Base-by-base conservation (phyloP, 53 echinoderm and acorn worm genomes). In the Luidia sarsii region DNA sequence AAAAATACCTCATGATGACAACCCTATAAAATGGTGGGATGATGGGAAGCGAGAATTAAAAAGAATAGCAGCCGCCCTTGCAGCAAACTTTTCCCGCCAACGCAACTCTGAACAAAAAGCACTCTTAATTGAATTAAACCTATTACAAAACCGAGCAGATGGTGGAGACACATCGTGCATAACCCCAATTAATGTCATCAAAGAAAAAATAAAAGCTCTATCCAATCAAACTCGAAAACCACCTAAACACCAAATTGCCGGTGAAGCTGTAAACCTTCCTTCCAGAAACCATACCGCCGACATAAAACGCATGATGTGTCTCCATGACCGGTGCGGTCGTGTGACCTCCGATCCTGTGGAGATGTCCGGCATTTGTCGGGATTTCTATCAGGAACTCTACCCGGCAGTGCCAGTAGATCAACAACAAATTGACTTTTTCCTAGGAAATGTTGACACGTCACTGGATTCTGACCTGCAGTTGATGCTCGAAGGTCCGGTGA, bases 401-500 rank as follows among this genome's bases (percentile, higher is more conserved):
- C 20, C 68, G 2, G 49, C 48, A 2, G 18, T 16, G 39, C 28
- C 14, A 14, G 20, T 29, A 1, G 39, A 39, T 1, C 22, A 41
- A 25, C 2, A 30, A 0, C 20, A 68, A 2, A 48, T 48, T 48
- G 49, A 68, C 0, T 48, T 48, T 28, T 37, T 68, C 49, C 7
- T 36, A 11, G 48, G 29, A 4, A 32, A 31, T 48, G 21, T 68
- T 46, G 68, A 48, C 28, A 48, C 5, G 48, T 68, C 68, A 18
- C 53, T 71, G 54, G 8, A 27, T 18, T 19, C 3, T 19, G 70
- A 70, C 1, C 34, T 34, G 8, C 70, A 48, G 7, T 0, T 2
- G 5, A 19, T 51, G 19, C 70, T 70, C 34, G 51, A 70, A 36
- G 70, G 34, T 4, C 70, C 70, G 34, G 52, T 85, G 32, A 41